Conservation (phyloP, 2,113 vertebrate species). For the Notiomystis cincta region DNA sequence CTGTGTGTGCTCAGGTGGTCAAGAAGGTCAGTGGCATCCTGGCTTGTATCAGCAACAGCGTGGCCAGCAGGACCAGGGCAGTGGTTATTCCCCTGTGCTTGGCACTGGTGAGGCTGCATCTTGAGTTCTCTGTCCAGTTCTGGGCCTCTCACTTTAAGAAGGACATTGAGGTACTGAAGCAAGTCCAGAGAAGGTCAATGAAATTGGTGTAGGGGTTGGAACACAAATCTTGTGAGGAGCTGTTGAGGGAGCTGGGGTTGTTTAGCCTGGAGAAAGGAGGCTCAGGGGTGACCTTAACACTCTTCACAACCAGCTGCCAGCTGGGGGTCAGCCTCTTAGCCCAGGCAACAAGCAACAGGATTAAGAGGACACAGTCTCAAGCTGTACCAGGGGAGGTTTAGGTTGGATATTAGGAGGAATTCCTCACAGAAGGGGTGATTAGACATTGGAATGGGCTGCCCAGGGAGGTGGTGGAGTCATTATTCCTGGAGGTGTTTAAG, state of each 20-base stretch:
- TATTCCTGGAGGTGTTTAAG: not conserved
- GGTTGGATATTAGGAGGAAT: not conserved
- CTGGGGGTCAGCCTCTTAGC: not conserved
- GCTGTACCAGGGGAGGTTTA: not conserved
- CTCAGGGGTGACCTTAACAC: not conserved
- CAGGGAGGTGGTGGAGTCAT: not conserved
- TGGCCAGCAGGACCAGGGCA: not conserved
- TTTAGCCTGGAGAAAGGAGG: not conserved
- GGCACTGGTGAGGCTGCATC: not conserved
- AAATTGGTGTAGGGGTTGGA: not conserved
- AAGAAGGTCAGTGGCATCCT: not conserved
- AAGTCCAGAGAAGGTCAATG: not conserved
- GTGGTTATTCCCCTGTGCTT: not conserved
- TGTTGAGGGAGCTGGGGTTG: not conserved
- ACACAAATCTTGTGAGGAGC: not conserved
- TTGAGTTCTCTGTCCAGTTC: not conserved
- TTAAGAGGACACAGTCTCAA: not conserved
- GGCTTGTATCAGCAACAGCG: not conserved
- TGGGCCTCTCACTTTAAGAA: not conserved
- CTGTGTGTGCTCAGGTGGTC: not conserved
- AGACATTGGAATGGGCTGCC: not conserved
- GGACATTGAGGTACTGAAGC: not conserved
- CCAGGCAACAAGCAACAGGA: fast-evolving
- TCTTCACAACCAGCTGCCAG: not conserved
- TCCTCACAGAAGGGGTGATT: not conserved